Evolutionary conservation across 2,797 vertebrate genomes (phyloP).

Genomic region (Erpetoichthys calabaricus): DNA sequence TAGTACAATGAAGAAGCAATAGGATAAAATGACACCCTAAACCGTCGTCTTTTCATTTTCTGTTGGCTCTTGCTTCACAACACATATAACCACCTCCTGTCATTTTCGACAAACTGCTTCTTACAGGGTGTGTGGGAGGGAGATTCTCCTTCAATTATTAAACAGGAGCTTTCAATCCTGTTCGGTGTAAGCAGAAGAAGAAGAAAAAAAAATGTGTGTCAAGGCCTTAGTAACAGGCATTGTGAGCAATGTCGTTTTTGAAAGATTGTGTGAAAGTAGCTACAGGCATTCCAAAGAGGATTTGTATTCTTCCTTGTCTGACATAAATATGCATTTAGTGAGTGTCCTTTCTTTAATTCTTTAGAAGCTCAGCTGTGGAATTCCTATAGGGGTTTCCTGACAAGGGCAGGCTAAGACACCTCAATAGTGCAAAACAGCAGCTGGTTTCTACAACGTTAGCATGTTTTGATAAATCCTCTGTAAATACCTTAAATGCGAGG

Average conservation of each 20-base stretch:
- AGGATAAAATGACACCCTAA: too few relatives aligned
- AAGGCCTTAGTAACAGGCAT: neutral
- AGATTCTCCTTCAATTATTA: constrained; percentile 5
- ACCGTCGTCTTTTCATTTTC: neutral
- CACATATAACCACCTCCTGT: neutral
- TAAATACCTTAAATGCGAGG: too few relatives aligned
- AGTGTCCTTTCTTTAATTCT: neutral
- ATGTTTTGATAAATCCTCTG: too few relatives aligned
- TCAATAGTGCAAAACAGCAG: too few relatives aligned
- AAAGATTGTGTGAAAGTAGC: neutral
- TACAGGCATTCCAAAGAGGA: neutral
- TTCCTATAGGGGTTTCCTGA: too few relatives aligned
- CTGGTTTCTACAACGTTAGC: too few relatives aligned
- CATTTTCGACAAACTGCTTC: neutral
- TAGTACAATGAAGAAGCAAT: too few relatives aligned
- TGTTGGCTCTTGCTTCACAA: neutral
- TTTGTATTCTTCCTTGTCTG: constrained; percentile 11
- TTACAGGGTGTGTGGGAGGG: neutral
- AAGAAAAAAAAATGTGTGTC: neutral
- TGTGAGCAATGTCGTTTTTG: constrained; percentile 2
- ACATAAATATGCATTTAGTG: neutral
- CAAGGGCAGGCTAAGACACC: too few relatives aligned
- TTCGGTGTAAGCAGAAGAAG: neutral
- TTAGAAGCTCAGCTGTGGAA: neutral
- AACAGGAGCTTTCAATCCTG: constrained; percentile 3